Evolutionary conservation across 2,797 vertebrate genomes (phyloP).

Genomic region (Apodemus agrarius): DNA sequence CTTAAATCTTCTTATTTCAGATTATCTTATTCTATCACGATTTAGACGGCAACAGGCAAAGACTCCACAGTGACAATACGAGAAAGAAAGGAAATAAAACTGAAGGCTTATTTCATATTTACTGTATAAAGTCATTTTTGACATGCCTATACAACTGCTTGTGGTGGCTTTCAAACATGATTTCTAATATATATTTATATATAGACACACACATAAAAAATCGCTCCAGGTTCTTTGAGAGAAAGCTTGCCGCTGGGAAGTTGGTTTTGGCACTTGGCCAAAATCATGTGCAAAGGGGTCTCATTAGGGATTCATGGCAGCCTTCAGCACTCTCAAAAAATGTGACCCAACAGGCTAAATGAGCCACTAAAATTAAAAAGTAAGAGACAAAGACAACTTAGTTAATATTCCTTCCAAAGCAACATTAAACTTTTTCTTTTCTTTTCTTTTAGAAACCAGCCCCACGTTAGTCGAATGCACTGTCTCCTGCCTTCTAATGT

Average conservation of each 20-base stretch:
- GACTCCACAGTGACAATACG: slow-evolving; percentile 79
- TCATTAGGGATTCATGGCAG: slow-evolving; percentile 93
- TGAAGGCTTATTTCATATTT: slow-evolving; percentile 81
- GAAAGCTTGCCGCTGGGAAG: slow-evolving; percentile 90
- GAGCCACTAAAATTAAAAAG: slow-evolving; percentile 90
- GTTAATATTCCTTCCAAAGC: slow-evolving; percentile 90
- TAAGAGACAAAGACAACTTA: slow-evolving; percentile 90
- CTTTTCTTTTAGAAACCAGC: slow-evolving; percentile 86
- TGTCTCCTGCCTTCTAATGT: slow-evolving; percentile 87
- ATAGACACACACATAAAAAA: slow-evolving; percentile 73
- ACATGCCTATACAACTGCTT: slow-evolving; percentile 89
- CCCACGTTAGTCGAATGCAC: slow-evolving; percentile 88
- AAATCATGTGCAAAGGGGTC: slow-evolving; percentile 89
- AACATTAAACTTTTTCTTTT: slow-evolving; percentile 88
- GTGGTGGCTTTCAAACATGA: slow-evolving; percentile 89
- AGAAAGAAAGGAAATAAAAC: slow-evolving; percentile 67
- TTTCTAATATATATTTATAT: slow-evolving; percentile 82
- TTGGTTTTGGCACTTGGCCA: slow-evolving; percentile 92
- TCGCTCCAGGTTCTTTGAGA: slow-evolving; percentile 90
- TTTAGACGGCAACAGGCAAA: slow-evolving; percentile 74
- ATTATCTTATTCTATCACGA: slow-evolving; percentile 70
- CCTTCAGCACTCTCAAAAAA: slow-evolving; percentile 91
- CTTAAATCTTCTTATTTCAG: slow-evolving; percentile 74
- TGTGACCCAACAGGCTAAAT: slow-evolving; percentile 91
- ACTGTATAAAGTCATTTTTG: slow-evolving; percentile 90